Evolutionary conservation across 1,140 invertebrate genomes (phyloP), one percentile per base, ranked within the genome.

Genomic region (Procambarus virginalis): DNA sequence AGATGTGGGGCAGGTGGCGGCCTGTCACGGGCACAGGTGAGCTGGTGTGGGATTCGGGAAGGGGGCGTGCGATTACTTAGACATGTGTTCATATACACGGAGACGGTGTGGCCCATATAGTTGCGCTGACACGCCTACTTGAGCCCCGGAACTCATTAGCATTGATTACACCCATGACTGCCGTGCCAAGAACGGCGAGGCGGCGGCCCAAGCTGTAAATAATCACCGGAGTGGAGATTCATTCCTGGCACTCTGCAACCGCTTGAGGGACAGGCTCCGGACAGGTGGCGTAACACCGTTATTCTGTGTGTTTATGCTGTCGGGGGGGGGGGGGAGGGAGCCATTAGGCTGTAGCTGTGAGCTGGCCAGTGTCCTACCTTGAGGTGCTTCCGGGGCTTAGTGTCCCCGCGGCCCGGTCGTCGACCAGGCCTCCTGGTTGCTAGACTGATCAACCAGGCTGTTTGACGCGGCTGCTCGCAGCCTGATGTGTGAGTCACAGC

Each of bases 131-230:
- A 73, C 68, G 68, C 68, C 68, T 34, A 34, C 68, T 73, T 73
- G 14, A 22, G 22, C 34, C 4, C n/a, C 68, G 68, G 68, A 73
- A 73, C 68, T 73, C 68, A 34, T 73, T 73, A 73, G 68, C 68
- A 73, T 73, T 73, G 68, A 73, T 73, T 73, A 73, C 68, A 73
- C 20, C 68, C 68, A 0, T 73, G 68, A 34, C 68, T 73, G 68
- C 68, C 68, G n/a, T 22, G 68, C 68, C n/a, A 9, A 34, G 68
- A 5, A 73, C n/a, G n/a, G 8, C 6, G 14, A 34, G n/a, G n/a
- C 22, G 22, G 68, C n/a, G 68, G 10, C 5, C 10, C n/a, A 6
- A 34, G 68, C 68, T 34, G 68, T 73, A 73, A 73, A 73, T 73
- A 73, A 34, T 73, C n/a, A 34, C n/a, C 68, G 5, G n/a, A 73